Evolutionary conservation across 64 coral and sea anemone species (phyloP), one percentile per base, ranked within the genome.

Genomic region (Acropora yongei): DNA sequence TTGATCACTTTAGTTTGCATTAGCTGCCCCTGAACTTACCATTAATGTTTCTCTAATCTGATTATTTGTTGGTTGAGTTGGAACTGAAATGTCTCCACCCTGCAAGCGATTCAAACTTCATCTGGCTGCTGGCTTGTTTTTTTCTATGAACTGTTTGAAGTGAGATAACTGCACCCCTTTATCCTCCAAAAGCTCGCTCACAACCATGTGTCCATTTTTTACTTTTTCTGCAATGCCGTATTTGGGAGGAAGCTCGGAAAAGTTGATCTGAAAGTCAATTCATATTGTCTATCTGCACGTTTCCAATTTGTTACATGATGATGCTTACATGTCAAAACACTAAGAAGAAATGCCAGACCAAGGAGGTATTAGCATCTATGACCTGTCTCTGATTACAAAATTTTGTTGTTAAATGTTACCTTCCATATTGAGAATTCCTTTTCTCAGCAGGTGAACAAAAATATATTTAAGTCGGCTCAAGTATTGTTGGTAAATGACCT

Each of bases 1-100:
- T 20, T 65, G 44, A 84, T 84, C 17, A 84, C 6, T 8, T 84
- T 43, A 11, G 60, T 69, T 47, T 69, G 63, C 1, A 69, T 72
- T 41, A 68, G 69, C 50, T 84, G 1, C 13, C 83, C 83, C 68
- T 87, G 18, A 50, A 73, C 84, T 49, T 76, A 60, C 43, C 67
- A 77, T 61, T 88, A 77, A 17, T 41, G 48, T 75, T 88, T 40
- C 45, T 57, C 57, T 44, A 72, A 19, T 48, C 76, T 4, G 57
- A 40, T 60, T 18, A 13, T 88, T 76, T 19, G 69, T 75, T 49
- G 19, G 69, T 75, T 13, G 85, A 60, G 39, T 39, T 48, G 84
- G 84, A 43, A 76, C 74, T 44, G 73, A 57, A 8, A 75, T 40
- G 6, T 88, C 86, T 57, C 86, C 86, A 88, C 71, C 71, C n/a